phyloP scores from a whole-genome alignment of 2,888 invertebrate genomes.

The Drosophila cyrtoloma region DNA sequence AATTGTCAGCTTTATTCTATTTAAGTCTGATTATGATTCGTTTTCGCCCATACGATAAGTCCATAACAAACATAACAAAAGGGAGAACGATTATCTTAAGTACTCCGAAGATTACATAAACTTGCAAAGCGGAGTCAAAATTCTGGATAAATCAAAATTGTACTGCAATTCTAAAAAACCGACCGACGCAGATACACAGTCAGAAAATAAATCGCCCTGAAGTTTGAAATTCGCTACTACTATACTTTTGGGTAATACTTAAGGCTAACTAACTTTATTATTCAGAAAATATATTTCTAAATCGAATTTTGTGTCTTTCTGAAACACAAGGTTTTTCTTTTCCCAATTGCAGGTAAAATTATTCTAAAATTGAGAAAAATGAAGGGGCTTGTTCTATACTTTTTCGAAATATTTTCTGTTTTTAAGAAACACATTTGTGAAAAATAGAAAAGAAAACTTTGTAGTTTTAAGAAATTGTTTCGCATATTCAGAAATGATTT shows the following conservation, averaged over 20 bases:
- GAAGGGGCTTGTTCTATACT: background rate
- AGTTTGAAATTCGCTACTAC: background rate
- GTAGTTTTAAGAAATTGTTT: background rate
- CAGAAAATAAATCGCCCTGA: background rate
- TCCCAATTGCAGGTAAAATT: background rate
- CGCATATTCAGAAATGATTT: slow-evolving; percentile 2
- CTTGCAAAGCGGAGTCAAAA: background rate
- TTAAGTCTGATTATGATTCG: background rate
- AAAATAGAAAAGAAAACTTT: background rate
- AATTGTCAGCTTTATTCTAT: background rate
- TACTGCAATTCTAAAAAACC: background rate
- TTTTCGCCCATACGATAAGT: background rate
- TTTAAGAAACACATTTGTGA: background rate
- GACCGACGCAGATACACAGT: too few species aligned
- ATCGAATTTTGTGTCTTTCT: background rate
- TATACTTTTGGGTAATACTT: background rate
- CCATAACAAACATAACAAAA: background rate
- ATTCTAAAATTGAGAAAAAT: background rate
- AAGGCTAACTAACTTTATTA: background rate
- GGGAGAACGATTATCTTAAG: too few species aligned
- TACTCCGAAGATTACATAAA: too few species aligned
- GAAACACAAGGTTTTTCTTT: background rate
- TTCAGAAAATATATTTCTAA: too few species aligned
- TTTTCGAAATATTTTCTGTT: background rate
- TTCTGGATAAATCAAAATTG: background rate